A percentile compares a stretch with the other conserved stretches of the same genome.
Conservation (phyloP, 2,888 invertebrate genomes). For the Caenorhabditis auriculariae region DNA sequence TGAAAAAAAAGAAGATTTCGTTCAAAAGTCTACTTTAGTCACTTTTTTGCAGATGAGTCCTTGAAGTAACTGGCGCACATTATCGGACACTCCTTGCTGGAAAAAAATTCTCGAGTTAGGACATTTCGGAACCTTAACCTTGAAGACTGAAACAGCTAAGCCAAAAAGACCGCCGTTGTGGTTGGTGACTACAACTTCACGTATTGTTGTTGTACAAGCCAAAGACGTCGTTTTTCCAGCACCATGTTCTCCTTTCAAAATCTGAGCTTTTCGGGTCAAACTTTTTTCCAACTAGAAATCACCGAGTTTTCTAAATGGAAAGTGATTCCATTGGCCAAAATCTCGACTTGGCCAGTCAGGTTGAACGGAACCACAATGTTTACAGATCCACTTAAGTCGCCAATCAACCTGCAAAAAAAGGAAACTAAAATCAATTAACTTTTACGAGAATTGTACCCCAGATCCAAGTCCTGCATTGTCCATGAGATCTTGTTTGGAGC, state of each 20-base stretch:
- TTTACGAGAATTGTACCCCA: slow-evolving; percentile 25
- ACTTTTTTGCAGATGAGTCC: slow-evolving; percentile 47
- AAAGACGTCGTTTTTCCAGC: slow-evolving; percentile 36
- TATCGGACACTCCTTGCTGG: slow-evolving; percentile 49
- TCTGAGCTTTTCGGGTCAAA: slow-evolving; percentile 9
- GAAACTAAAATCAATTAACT: not conserved
- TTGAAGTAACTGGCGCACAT: slow-evolving; percentile 46
- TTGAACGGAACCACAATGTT: slow-evolving; percentile 52
- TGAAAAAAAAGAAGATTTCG: not conserved
- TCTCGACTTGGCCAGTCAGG: slow-evolving; percentile 48
- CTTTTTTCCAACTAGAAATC: not conserved
- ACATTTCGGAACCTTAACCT: slow-evolving; percentile 21
- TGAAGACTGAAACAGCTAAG: slow-evolving; percentile 49
- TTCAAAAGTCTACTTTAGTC: not conserved
- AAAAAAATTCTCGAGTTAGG: slow-evolving; percentile 1
- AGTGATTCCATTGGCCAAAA: slow-evolving; percentile 45
- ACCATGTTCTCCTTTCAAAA: slow-evolving; percentile 38
- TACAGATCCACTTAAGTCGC: slow-evolving; percentile 44
- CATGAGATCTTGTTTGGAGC: slow-evolving; percentile 45
- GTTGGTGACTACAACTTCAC: slow-evolving; percentile 41
- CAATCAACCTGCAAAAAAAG: slow-evolving; percentile 35
- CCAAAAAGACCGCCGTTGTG: slow-evolving; percentile 55
- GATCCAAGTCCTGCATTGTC: slow-evolving; percentile 47
- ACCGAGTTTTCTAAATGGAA: slow-evolving; percentile 44
- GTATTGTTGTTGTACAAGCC: slow-evolving; percentile 37